phyloP scores from a whole-genome alignment of 2,113 vertebrate species.

The Lasiurus cinereus region DNA sequence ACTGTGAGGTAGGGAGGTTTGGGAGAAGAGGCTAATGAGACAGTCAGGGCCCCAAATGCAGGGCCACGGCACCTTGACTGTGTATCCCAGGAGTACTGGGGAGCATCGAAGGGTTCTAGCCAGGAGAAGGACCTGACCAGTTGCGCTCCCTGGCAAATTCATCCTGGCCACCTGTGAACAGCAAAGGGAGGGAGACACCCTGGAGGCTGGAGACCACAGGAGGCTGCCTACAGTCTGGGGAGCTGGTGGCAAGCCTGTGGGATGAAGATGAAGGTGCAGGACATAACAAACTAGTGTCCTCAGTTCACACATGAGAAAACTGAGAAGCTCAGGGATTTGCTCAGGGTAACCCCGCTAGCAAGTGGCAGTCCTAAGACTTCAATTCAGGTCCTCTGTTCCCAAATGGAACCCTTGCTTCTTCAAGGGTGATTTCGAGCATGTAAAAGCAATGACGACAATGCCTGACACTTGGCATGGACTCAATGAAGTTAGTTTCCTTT shows the following conservation, averaged over 20 bases:
- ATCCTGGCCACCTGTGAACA: neutral
- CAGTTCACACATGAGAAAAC: neutral
- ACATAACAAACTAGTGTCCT: neutral
- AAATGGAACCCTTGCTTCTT: neutral
- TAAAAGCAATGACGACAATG: neutral
- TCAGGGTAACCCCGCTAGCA: neutral
- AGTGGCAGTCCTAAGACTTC: neutral
- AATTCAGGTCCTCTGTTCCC: neutral
- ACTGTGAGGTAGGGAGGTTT: neutral
- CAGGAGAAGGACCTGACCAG: neutral
- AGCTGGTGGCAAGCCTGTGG: neutral
- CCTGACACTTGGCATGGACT: no score
- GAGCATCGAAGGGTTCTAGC: neutral
- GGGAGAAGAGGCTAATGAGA: neutral
- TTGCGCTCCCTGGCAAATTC: neutral
- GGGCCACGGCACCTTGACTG: neutral
- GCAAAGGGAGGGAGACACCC: neutral
- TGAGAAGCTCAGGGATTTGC: neutral
- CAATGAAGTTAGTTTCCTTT: neutral
- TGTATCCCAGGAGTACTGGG: no score
- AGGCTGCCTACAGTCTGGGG: neutral
- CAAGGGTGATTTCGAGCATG: fast-evolving
- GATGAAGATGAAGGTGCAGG: neutral
- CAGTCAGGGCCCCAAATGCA: neutral
- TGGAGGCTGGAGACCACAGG: neutral